Evolutionary conservation across 2,888 invertebrate species (phyloP).

Genomic region (Lacanobia oleracea): DNA sequence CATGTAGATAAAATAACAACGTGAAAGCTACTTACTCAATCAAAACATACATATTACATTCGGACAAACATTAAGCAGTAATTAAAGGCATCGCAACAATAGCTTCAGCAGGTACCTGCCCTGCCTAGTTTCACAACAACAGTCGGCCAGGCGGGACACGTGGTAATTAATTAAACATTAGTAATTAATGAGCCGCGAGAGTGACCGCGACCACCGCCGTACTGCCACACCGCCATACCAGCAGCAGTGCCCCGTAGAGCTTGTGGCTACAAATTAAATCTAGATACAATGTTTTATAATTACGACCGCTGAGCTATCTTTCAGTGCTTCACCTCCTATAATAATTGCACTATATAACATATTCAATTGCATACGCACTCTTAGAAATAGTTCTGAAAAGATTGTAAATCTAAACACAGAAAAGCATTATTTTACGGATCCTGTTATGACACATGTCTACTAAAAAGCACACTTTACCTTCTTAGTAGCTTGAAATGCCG

Average conservation of each 20-base stretch:
- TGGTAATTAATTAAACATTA: constrained; percentile 58
- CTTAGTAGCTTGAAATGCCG: background rate
- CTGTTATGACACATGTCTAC: background rate
- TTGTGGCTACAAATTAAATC: background rate
- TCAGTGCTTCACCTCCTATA: background rate
- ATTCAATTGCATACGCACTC: background rate
- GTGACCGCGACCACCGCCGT: constrained; percentile 14
- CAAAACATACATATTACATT: background rate
- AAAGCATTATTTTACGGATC: background rate
- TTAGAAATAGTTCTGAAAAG: too few species aligned
- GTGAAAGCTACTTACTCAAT: constrained; percentile 22
- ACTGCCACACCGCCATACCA: background rate
- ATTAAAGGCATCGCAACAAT: constrained; percentile 41
- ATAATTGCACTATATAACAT: too few species aligned
- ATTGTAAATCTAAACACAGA: too few species aligned
- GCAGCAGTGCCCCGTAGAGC: too few species aligned
- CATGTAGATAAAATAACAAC: background rate
- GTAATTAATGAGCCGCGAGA: constrained; percentile 43
- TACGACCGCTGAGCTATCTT: background rate
- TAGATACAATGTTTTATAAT: constrained; percentile 6
- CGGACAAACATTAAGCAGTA: constrained; percentile 5
- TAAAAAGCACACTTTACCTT: background rate
- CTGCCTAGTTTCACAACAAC: constrained; percentile 6
- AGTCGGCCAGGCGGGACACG: constrained; percentile 1
- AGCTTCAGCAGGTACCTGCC: background rate